phyloP scores from a whole-genome alignment of 2,113 vertebrate species.

The Balaenoptera acutorostrata region DNA sequence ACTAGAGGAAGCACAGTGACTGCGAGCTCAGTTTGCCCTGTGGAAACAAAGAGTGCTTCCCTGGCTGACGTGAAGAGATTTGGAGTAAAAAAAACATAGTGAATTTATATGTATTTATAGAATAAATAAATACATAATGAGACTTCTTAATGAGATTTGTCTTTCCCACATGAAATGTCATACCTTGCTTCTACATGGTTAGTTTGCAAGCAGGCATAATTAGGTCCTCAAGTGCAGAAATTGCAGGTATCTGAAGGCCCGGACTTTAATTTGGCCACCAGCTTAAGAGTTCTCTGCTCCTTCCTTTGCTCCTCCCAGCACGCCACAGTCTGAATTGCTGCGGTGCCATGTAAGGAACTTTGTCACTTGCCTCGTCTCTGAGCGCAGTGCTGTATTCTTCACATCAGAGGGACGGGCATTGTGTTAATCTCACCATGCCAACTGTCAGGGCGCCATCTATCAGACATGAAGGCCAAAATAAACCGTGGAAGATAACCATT shows the following conservation, averaged over 20 bases:
- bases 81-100: background rate
- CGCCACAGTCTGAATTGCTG: background rate
- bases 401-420: slow-evolving; percentile 80
- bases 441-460: slow-evolving; percentile 82
- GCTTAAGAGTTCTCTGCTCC: slow-evolving; percentile 20
- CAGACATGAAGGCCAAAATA: slow-evolving; percentile 87
- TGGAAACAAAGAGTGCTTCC: background rate
- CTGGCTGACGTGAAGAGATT: background rate
- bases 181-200: background rate
- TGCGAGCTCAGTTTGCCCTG: background rate
- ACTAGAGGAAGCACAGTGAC: background rate
- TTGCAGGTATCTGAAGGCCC: background rate
- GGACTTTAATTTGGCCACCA: slow-evolving; percentile 40
- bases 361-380: background rate
- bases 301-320: slow-evolving; percentile 4
- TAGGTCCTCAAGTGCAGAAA: background rate
- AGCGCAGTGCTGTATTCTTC: slow-evolving; percentile 44
- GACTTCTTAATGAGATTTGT: background rate
- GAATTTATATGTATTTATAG: background rate
- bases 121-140: background rate
- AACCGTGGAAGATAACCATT: slow-evolving; percentile 72
- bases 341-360: background rate
- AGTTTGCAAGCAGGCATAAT: background rate
- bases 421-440: slow-evolving; percentile 85
- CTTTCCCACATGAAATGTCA: background rate